Conservation (phyloP, 2,113 vertebrate genomes). For the Acanthochromis polyacanthus region DNA sequence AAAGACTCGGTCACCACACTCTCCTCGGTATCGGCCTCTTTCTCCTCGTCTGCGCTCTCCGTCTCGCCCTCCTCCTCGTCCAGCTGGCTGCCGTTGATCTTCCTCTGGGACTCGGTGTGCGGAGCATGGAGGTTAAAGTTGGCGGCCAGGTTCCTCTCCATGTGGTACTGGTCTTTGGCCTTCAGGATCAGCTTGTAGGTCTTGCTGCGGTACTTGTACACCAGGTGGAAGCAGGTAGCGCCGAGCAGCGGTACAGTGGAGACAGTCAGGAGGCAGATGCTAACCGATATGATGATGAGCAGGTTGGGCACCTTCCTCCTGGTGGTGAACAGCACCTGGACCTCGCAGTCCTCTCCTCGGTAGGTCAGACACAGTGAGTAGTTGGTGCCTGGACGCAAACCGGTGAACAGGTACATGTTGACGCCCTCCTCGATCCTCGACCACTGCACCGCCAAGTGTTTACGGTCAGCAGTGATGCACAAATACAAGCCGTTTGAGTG, state of each 20-base stretch:
- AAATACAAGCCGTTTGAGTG: constrained; percentile 89
- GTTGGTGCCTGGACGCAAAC: constrained; percentile 91
- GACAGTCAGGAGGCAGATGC: constrained; percentile 92
- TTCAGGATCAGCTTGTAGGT: constrained; percentile 96
- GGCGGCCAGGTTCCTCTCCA: constrained; percentile 89
- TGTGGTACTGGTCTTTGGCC: constrained; percentile 89
- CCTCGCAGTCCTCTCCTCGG: constrained; percentile 90
- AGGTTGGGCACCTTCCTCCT: constrained; percentile 92
- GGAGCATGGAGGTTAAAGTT: constrained; percentile 89
- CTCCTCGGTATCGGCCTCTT: constrained; percentile 83
- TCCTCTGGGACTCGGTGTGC: constrained; percentile 90
- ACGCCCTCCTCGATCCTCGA: constrained; percentile 91
- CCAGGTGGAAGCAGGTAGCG: constrained; percentile 94
- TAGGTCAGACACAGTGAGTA: constrained; percentile 95
- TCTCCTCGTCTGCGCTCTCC: constrained; percentile 75
- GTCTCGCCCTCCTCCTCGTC: constrained; percentile 75
- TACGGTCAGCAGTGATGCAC: constrained; percentile 85
- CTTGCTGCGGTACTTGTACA: constrained; percentile 94
- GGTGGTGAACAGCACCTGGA: constrained; percentile 95
- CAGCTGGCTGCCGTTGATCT: constrained; percentile 84
- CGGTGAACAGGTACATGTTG: constrained; percentile 92
- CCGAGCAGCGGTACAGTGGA: constrained; percentile 95
- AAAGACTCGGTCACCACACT: constrained; percentile 88
- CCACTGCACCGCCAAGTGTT: constrained; percentile 91
- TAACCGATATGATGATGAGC: constrained; percentile 94